A percentile compares a stretch with the other conserved stretches of the same genome.
Conservation (phyloP, 2,797 vertebrate species). For the Sebastes aleutianus region DNA sequence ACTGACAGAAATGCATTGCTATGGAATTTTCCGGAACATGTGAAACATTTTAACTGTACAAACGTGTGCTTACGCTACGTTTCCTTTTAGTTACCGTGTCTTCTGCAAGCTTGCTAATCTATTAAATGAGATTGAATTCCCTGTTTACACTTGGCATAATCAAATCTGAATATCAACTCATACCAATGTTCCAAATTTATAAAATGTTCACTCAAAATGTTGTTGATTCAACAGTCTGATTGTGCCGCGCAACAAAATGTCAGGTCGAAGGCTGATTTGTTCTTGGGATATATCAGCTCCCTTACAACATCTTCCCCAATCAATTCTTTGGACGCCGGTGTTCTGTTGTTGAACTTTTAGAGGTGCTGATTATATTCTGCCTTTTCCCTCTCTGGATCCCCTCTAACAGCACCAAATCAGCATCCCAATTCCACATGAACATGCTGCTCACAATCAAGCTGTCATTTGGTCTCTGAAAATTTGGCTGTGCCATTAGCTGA, state of each 20-base stretch:
- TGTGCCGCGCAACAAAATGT: conserved; percentile 55
- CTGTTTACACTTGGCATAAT: conserved; percentile 13
- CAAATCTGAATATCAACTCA: conserved; percentile 36
- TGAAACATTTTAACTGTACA: neutral
- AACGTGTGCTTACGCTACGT: neutral
- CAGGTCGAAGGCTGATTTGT: conserved; percentile 77
- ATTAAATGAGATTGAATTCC: neutral
- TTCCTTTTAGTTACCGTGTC: neutral
- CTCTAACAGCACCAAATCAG: conserved; percentile 73
- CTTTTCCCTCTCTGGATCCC: conserved; percentile 44
- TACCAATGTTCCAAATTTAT: conserved; percentile 20
- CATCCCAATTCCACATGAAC: conserved; percentile 53
- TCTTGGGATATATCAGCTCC: conserved; percentile 65
- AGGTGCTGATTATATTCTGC: conserved; percentile 71
- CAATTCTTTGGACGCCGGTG: conserved; percentile 73
- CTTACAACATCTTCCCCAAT: conserved; percentile 71
- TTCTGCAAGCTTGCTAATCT: neutral
- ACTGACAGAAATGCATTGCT: neutral
- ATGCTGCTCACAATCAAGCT: conserved; percentile 78
- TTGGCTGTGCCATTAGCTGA: conserved; percentile 70
- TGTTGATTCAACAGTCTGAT: conserved; percentile 62
- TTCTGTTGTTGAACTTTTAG: conserved; percentile 69
- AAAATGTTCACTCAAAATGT: conserved; percentile 5
- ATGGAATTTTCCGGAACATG: neutral
- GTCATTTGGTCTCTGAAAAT: conserved; percentile 73